These are phyloP conservation scores for Strix uralensis DNA, from an alignment of 2,113 vertebrate species.

Conservation along the genomic window DNA sequence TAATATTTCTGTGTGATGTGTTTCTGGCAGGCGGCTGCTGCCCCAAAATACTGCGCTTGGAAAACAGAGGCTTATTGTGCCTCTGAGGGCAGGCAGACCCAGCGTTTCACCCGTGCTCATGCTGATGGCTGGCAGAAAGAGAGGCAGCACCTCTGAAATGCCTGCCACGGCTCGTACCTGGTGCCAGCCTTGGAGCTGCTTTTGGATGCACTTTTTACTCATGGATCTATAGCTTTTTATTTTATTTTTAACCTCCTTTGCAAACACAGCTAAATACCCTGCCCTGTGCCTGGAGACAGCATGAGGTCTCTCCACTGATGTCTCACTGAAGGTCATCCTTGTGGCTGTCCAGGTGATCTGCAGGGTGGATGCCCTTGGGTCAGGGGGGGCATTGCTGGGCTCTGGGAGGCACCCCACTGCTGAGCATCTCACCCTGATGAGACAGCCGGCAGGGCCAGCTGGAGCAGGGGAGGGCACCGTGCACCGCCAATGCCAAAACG, in stretches of 20 bases:
- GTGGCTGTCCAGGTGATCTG: not conserved
- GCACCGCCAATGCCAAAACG: rapidly evolving
- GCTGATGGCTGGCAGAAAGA: not conserved
- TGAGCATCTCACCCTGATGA: rapidly evolving
- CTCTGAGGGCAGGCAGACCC: not conserved
- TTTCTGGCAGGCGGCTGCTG: not conserved
- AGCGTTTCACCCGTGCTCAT: rapidly evolving
- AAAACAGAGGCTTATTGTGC: not conserved
- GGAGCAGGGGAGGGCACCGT: not conserved
- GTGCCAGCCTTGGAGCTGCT: not conserved
- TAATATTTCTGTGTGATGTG: not conserved
- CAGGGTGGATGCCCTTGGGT: not conserved
- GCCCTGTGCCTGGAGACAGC: rapidly evolving
- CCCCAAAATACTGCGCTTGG: not conserved
- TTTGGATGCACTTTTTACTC: not conserved
- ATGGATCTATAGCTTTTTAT: not conserved
- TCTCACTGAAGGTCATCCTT: not conserved
- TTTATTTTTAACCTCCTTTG: not conserved
- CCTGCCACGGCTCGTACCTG: rapidly evolving
- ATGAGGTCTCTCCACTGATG: not conserved
- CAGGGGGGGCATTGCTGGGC: not conserved
- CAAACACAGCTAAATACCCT: not conserved
- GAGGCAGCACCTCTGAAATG: not conserved
- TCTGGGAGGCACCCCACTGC: no score
- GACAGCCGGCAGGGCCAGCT: not conserved